Base-by-base conservation (phyloP, 2,797 vertebrate species). In the Rhinoraja longicauda region DNA sequence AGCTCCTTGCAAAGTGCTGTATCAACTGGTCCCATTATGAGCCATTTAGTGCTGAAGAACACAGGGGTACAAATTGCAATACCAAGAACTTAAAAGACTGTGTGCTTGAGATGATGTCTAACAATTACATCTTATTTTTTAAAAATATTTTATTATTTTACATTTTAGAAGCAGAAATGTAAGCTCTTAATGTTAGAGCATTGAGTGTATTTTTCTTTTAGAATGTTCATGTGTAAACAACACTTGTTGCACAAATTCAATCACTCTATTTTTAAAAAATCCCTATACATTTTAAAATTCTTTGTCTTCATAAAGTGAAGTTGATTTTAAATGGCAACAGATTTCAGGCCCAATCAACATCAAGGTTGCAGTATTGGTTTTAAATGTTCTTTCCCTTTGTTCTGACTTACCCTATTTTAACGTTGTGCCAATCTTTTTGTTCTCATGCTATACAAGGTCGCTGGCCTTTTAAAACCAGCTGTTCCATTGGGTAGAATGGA, bases 121-220 rank as follows among this genome's bases (percentile, higher is more conserved):
- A 53, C 67, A 32, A 53, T 73, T 92, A 92, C 90, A 92, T 75
- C 90, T 92, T 92, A 92, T 92, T 72, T 92, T 79, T 73, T 45
- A 92, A 75, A 91, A 92, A 73, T 73, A 92, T 92, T 72, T 73
- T 73, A 92, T 92, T 73, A 92, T 73, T 92, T 75, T 92, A 53
- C 90, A 73, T 92, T 92, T 84, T 92, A 92, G 90, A 92, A 53
- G 67, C 90, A 53, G 24, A 92, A 92, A 72, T 92, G 45, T 92
- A 72, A 92, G 39, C 70, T 92, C 90, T 92, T 92, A 24, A 53
- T 24, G 75, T 36, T 92, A 39, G 86, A 67, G 90, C 67, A 73
- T 39, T 67, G 84, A 67, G 70, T 92, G 67, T 57, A 53, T 36
- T 73, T 53, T 91, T 91, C 32, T 21, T 72, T 39, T 45, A 92